A percentile compares a stretch with the other conserved stretches of the same genome.
phyloP scores from a whole-genome alignment of 2,797 vertebrate genomes.

The Crocodylus rhombifer region DNA sequence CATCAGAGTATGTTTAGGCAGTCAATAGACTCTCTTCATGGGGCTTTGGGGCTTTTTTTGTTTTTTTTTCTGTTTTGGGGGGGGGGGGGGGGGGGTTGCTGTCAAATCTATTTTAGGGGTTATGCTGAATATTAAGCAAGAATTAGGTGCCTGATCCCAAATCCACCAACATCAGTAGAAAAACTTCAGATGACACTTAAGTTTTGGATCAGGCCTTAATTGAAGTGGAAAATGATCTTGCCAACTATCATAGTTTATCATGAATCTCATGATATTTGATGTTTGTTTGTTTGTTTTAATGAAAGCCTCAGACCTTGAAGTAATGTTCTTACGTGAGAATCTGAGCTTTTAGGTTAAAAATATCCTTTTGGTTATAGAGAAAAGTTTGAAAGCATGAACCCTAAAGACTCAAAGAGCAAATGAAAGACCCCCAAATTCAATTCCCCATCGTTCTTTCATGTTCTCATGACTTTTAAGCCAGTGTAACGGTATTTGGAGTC shows the following conservation, averaged over 20 bases:
- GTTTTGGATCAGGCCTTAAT: not conserved
- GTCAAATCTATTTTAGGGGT: accelerated
- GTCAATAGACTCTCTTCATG: not conserved
- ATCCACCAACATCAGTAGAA: not conserved
- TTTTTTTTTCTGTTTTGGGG: too few relatives aligned
- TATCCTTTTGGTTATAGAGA: not conserved
- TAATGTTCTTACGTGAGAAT: not conserved
- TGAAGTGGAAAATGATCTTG: conserved; percentile 8
- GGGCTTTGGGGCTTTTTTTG: not conserved
- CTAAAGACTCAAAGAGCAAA: not conserved
- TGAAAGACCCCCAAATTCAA: not conserved
- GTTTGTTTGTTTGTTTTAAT: not conserved
- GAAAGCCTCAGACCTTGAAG: conserved; percentile 20
- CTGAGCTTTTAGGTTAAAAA: not conserved
- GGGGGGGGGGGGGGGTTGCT: not conserved
- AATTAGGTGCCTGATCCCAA: not conserved
- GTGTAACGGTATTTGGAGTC: not conserved
- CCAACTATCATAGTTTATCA: not conserved
- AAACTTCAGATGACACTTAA: not conserved
- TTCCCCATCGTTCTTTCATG: not conserved
- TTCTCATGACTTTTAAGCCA: not conserved
- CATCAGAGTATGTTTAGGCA: not conserved
- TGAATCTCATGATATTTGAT: not conserved
- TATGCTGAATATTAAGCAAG: conserved; percentile 12
- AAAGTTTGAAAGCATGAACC: conserved; percentile 23